A percentile compares a stretch with the other conserved stretches of the same genome.
Conservation (phyloP, 1,140 invertebrate genomes). For the Pseudachorutes palmiensis region DNA sequence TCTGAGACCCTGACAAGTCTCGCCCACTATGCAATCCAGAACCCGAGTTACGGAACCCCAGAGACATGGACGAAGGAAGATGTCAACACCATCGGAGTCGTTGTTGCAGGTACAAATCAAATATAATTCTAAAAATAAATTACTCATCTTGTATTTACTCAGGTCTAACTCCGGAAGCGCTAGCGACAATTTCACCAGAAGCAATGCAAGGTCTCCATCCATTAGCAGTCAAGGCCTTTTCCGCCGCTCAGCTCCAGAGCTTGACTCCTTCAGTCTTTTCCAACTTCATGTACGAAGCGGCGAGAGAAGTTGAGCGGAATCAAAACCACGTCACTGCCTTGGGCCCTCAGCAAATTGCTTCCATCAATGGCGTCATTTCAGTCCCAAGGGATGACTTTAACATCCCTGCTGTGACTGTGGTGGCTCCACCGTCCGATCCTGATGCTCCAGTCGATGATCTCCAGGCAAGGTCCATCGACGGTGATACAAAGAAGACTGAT, state of each 20-base stretch:
- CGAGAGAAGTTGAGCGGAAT: slow-evolving; percentile 2
- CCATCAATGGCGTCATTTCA: slow-evolving; percentile 12
- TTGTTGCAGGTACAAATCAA: slow-evolving; percentile 30
- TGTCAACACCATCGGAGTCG: slow-evolving; percentile 31
- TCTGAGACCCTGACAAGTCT: slow-evolving; percentile 21
- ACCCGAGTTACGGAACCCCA: slow-evolving; percentile 34
- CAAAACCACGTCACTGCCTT: slow-evolving; percentile 15
- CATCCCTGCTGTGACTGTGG: background rate
- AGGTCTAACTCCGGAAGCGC: slow-evolving; percentile 29
- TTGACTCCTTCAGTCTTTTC: slow-evolving; percentile 23
- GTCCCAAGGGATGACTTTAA: slow-evolving; percentile 17
- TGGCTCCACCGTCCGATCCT: too few relatives aligned
- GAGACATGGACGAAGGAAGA: slow-evolving; percentile 31
- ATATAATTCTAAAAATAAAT: background rate
- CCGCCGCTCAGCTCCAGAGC: slow-evolving; percentile 1
- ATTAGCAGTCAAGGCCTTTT: slow-evolving; percentile 18
- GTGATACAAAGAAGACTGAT: background rate
- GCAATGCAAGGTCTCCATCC: slow-evolving; percentile 25
- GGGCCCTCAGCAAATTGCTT: slow-evolving; percentile 3
- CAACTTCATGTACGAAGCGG: slow-evolving; percentile 22
- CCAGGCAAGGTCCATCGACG: background rate
- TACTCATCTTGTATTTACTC: background rate
- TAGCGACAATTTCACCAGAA: slow-evolving; percentile 21
- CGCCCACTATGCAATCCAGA: slow-evolving; percentile 23
- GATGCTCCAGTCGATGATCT: background rate